Percentiles rank a stretch among this genome's conserved stretches.
Evolutionary conservation across 2,888 invertebrate species (phyloP).

Genomic region (Ecdyonurus torrentis): DNA sequence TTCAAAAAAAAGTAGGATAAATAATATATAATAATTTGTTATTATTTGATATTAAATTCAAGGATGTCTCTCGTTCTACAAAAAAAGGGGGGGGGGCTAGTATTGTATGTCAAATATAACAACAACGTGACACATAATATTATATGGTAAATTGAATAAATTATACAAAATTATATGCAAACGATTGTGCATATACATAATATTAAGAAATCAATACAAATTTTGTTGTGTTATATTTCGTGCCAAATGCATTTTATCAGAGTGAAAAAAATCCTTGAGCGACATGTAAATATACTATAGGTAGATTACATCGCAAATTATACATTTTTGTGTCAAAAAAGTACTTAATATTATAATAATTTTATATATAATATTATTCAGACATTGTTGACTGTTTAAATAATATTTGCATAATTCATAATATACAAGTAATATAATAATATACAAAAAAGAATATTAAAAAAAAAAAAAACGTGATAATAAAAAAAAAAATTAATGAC

Average conservation of each 20-base stretch:
- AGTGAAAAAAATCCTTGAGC: neutral
- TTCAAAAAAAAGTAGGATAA: too few species aligned
- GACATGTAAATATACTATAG: neutral
- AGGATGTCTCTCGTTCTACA: too few species aligned
- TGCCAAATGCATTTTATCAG: neutral
- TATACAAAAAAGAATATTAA: neutral
- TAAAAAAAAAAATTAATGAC: neutral
- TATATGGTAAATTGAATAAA: too few species aligned
- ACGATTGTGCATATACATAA: too few species aligned
- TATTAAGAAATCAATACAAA: too few species aligned
- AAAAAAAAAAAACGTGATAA: neutral
- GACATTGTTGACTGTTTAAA: neutral
- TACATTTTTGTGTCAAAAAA: neutral
- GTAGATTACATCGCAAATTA: neutral
- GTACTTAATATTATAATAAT: neutral
- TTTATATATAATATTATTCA: neutral
- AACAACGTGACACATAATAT: too few species aligned
- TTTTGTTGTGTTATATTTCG: neutral
- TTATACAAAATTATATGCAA: too few species aligned
- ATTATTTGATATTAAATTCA: too few species aligned
- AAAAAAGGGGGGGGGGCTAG: too few species aligned
- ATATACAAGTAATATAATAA: neutral
- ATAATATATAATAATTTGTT: too few species aligned
- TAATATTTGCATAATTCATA: neutral
- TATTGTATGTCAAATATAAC: too few species aligned